Evolutionary conservation across 2,888 invertebrate genomes (phyloP).

Genomic region (Lymantria dispar): DNA sequence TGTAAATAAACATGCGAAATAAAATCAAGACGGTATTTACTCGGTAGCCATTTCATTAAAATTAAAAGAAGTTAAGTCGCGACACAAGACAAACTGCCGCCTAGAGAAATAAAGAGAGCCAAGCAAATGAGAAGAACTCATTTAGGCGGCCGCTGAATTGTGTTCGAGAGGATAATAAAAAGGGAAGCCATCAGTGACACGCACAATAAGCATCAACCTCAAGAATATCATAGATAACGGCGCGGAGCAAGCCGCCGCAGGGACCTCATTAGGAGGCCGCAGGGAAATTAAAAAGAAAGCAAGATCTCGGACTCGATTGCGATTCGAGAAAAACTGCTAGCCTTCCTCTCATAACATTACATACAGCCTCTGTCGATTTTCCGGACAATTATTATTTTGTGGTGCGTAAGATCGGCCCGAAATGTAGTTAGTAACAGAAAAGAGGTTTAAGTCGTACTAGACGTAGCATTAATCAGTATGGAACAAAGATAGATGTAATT

Average conservation of each 20-base stretch:
- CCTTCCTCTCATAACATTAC: slow-evolving; percentile 81
- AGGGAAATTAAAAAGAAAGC: slow-evolving; percentile 83
- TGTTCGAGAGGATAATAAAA: slow-evolving; percentile 82
- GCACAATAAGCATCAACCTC: slow-evolving; percentile 83
- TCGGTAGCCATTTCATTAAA: slow-evolving; percentile 62
- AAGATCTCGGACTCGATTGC: slow-evolving; percentile 81
- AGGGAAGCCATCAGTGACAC: slow-evolving; percentile 82
- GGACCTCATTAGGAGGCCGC: slow-evolving; percentile 82
- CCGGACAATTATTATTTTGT: slow-evolving; percentile 83
- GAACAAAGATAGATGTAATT: slow-evolving; percentile 68
- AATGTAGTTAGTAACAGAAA: slow-evolving; percentile 69
- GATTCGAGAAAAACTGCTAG: slow-evolving; percentile 71
- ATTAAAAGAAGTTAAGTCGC: slow-evolving; percentile 73
- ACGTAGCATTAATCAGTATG: slow-evolving; percentile 63
- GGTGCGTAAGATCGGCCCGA: slow-evolving; percentile 78
- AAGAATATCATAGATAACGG: slow-evolving; percentile 83
- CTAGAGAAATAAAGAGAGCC: slow-evolving; percentile 80
- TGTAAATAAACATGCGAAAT: slow-evolving; percentile 32
- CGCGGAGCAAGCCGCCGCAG: slow-evolving; percentile 65
- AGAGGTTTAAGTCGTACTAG: slow-evolving; percentile 47
- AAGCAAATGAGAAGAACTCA: slow-evolving; percentile 80
- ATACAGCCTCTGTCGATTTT: slow-evolving; percentile 80
- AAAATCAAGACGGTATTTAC: slow-evolving; percentile 39
- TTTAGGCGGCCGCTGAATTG: slow-evolving; percentile 79
- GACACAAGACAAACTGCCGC: slow-evolving; percentile 78